These are phyloP conservation scores for Sebastiscus albofasciatus DNA, from an alignment of 2,797 vertebrate species.

Conservation along the genomic window DNA sequence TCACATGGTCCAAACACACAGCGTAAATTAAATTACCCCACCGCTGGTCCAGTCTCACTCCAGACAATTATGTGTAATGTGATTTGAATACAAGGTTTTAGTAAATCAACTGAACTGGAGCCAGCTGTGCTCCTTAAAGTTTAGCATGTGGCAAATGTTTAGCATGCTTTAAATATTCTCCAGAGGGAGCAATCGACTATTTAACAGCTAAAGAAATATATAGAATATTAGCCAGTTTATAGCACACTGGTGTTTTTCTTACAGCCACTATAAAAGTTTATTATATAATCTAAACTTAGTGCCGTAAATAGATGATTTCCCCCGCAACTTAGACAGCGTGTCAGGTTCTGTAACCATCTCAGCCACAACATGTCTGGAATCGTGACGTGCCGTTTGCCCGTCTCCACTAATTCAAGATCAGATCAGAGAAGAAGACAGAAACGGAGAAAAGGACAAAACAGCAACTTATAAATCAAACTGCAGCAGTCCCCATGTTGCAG, in stretches of 20 bases:
- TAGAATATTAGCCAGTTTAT: neutral
- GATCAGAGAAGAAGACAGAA: neutral
- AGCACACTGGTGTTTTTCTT: neutral
- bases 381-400: accelerated
- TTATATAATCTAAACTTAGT: neutral
- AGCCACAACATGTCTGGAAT: neutral
- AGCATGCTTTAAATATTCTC: slow-evolving; percentile 8
- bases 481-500: neutral
- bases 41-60: neutral
- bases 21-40: neutral
- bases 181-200: neutral
- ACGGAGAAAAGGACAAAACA: slow-evolving; percentile 7
- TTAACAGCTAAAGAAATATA: neutral
- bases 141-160: neutral
- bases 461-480: slow-evolving; percentile 15
- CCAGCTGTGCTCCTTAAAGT: neutral
- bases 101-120: neutral
- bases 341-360: neutral
- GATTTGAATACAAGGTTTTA: neutral
- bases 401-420: neutral
- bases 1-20: neutral
- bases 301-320: neutral
- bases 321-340: neutral
- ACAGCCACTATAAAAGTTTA: neutral
- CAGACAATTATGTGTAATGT: slow-evolving; percentile 7